phyloP scores from a whole-genome alignment of 2,113 vertebrate species.

The Sakesphorus luctuosus region DNA sequence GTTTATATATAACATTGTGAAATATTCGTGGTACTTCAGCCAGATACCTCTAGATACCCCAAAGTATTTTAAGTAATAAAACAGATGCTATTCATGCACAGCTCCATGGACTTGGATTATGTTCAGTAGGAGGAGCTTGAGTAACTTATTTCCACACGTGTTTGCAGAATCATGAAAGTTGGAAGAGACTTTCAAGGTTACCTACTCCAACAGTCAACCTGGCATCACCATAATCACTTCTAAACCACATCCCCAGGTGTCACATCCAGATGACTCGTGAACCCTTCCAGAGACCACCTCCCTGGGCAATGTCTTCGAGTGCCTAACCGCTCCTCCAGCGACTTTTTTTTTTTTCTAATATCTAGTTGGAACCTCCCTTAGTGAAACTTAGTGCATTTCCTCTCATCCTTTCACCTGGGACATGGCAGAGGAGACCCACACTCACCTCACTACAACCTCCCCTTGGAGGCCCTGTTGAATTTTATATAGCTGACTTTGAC shows the following conservation, averaged over 20 bases:
- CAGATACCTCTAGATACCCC: background rate
- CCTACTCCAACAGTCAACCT: background rate
- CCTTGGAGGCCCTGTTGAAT: background rate
- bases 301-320: background rate
- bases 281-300: background rate
- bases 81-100: background rate
- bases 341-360: background rate
- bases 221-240: background rate
- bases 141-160: background rate
- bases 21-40: background rate
- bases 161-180: background rate
- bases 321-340: background rate
- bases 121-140: background rate
- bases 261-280: background rate
- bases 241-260: background rate
- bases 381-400: background rate
- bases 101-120: background rate
- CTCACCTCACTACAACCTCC: background rate
- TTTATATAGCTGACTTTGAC: background rate
- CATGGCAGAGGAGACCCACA: background rate
- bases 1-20: background rate
- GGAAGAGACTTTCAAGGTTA: background rate
- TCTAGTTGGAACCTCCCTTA: background rate
- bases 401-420: background rate
- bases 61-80: background rate